Evolutionary conservation across 2,797 vertebrate genomes (phyloP), one percentile per base, ranked within the genome.

Genomic region (Novumbra hubbsi): DNA sequence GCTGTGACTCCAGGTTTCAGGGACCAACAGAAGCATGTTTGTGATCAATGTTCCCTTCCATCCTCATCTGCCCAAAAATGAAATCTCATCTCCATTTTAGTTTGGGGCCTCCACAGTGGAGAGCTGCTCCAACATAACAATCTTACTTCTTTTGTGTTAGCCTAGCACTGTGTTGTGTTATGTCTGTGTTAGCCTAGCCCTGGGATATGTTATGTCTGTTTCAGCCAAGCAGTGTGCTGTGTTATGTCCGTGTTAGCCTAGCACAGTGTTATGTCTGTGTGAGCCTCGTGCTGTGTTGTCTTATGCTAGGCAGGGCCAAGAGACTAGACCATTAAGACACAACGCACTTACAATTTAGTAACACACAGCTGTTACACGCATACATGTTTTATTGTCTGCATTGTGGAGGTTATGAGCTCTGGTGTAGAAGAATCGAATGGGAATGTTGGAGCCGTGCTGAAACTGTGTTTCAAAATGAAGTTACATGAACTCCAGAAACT

Each of bases 41-140:
- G 55, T 60, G 9, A 32, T 49, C 63, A 74, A 76, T 49, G 41
- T 19, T 74, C 83, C 48, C 70, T 60, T 28, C 76, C 3, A 27
- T 77, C 76, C 66, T 64, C 68, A 68, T 60, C 62, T 62, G 4
- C 9, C 68, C 38, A 41, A 68, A 75, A 72, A 76, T 75, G 77
- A 83, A 80, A 84, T 76, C 71, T 66, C 83, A 84, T 89, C 92
- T 93, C 91, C 91, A 89, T 93, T 93, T 93, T 92, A 92, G 89
- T 87, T 88, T 81, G 81, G 70, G 55, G 78, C 71, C 80, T 81
- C 72, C 72, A 76, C 69, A 78, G 73, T 71, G 73, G 75, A 79
- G 83, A 86, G 83, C 67, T 45, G 16, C 52, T 15, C 27, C 80
- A 74, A 68, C 85, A 90, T 88, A 93, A 89, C 89, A 93, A 82